These are phyloP conservation scores for Gymnobelideus leadbeateri DNA, from an alignment of 2,113 vertebrate genomes.

Conservation along the genomic window DNA sequence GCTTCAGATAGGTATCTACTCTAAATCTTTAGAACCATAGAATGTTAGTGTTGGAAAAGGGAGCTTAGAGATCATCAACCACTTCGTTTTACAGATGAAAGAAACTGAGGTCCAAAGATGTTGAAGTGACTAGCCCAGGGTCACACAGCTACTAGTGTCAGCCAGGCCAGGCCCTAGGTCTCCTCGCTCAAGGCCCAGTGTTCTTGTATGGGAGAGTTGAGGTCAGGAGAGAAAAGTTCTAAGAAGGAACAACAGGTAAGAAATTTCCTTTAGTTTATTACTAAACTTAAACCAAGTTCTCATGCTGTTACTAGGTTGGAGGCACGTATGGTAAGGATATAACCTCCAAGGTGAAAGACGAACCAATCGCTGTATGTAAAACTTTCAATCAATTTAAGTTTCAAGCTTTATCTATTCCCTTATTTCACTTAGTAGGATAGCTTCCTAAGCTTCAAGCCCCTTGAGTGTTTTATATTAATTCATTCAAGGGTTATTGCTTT, in stretches of 20 bases:
- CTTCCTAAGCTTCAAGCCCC: conserved; percentile 61
- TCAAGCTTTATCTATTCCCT: conserved; percentile 83
- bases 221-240: neutral
- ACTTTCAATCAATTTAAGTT: conserved; percentile 79
- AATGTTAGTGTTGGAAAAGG: too few relatives aligned
- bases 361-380: conserved; percentile 88
- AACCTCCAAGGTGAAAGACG: conserved; percentile 86
- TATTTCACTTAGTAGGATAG: conserved; percentile 78
- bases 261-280: conserved; percentile 60
- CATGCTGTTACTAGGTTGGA: conserved; percentile 87
- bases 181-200: neutral
- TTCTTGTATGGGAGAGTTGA: neutral
- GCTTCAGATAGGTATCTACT: neutral
- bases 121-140: neutral
- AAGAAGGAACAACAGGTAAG: conserved; percentile 47
- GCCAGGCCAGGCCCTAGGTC: neutral
- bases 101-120: neutral
- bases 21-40: neutral
- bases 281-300: conserved; percentile 83
- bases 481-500: conserved; percentile 65
- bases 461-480: conserved; percentile 57
- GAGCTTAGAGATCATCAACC: neutral
- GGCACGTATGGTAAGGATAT: conserved; percentile 85
- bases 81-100: neutral
- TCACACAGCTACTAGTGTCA: neutral